phyloP scores from a whole-genome alignment of 2,888 invertebrate species.

The Corbicula japonica region DNA sequence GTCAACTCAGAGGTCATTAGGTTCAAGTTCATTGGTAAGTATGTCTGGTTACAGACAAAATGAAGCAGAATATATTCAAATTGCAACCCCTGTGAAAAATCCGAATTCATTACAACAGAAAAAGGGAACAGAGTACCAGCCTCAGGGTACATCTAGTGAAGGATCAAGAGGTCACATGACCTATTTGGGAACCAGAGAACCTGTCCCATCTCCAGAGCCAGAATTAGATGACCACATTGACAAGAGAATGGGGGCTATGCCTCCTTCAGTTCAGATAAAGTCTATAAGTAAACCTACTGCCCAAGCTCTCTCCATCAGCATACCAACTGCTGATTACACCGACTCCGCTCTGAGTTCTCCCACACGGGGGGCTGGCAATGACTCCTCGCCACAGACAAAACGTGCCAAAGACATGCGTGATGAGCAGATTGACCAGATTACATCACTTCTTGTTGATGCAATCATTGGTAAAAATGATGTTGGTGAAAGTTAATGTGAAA shows the following conservation, averaged over 20 bases:
- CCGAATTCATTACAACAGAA: conserved; percentile 62
- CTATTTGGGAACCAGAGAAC: conserved; percentile 65
- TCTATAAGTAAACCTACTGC: conserved; percentile 46
- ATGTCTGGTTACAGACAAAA: conserved; percentile 42
- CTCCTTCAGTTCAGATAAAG: conserved; percentile 43
- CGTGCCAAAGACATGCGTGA: conserved; percentile 70
- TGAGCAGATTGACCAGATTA: conserved; percentile 76
- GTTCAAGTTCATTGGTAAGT: conserved; percentile 47
- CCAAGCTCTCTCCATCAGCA: conserved; percentile 74
- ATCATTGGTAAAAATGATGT: conserved; percentile 51
- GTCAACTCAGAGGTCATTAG: conserved; percentile 50
- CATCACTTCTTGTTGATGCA: conserved; percentile 67
- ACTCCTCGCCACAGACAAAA: conserved; percentile 54
- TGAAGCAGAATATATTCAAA: conserved; percentile 80
- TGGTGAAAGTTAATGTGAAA: neutral
- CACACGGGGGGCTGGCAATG: conserved; percentile 33
- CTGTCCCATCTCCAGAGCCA: conserved; percentile 68
- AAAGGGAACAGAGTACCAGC: conserved; percentile 56
- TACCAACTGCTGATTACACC: conserved; percentile 79
- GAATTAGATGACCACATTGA: conserved; percentile 34
- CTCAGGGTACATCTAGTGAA: conserved; percentile 46
- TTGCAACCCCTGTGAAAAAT: conserved; percentile 77
- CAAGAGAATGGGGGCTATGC: conserved; percentile 26
- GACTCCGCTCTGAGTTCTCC: conserved; percentile 74
- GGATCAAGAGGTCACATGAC: conserved; percentile 25